These are phyloP conservation scores for Catocala sponsa DNA, from an alignment of 2,888 invertebrate genomes.

Conservation along the genomic window DNA sequence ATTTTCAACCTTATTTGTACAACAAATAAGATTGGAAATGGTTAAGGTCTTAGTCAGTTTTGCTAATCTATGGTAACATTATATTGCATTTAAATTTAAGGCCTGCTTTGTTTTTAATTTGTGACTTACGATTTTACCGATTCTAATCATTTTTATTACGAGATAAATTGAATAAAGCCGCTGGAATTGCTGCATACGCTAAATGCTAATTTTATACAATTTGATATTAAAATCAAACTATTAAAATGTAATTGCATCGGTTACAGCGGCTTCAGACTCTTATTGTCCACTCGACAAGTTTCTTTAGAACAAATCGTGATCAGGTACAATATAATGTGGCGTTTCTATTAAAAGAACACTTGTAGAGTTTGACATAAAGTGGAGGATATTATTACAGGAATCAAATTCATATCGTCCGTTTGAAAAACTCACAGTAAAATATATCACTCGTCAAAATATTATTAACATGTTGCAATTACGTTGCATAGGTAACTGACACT, in stretches of 20 bases:
- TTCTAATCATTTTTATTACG: slow-evolving; percentile 21
- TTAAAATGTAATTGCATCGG: slow-evolving; percentile 17
- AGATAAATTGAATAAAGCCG: slow-evolving; percentile 25
- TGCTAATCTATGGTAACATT: slow-evolving; percentile 49
- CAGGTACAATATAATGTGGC: slow-evolving; percentile 44
- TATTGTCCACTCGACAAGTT: slow-evolving; percentile 36
- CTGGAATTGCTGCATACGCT: slow-evolving; percentile 24
- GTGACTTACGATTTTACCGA: slow-evolving; percentile 38
- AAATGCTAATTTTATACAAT: slow-evolving; percentile 11
- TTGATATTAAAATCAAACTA: slow-evolving; percentile 30
- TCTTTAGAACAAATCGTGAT: slow-evolving; percentile 31
- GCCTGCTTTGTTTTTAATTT: slow-evolving; percentile 45
- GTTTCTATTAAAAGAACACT: slow-evolving; percentile 27
- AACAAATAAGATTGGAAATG: slow-evolving; percentile 44
- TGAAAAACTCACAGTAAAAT: slow-evolving; percentile 49
- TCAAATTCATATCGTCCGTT: slow-evolving; percentile 20
- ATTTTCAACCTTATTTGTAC: slow-evolving; percentile 39
- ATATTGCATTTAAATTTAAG: slow-evolving; percentile 48
- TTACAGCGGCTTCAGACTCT: slow-evolving; percentile 31
- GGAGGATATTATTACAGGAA: slow-evolving; percentile 41
- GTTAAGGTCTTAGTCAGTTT: slow-evolving; percentile 32
- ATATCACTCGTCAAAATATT: background rate
- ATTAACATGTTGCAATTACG: background rate
- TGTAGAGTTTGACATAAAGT: slow-evolving; percentile 28
- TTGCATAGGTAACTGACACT: background rate